Base-by-base conservation (phyloP, 2,888 invertebrate species). In the Lasius platythorax region DNA sequence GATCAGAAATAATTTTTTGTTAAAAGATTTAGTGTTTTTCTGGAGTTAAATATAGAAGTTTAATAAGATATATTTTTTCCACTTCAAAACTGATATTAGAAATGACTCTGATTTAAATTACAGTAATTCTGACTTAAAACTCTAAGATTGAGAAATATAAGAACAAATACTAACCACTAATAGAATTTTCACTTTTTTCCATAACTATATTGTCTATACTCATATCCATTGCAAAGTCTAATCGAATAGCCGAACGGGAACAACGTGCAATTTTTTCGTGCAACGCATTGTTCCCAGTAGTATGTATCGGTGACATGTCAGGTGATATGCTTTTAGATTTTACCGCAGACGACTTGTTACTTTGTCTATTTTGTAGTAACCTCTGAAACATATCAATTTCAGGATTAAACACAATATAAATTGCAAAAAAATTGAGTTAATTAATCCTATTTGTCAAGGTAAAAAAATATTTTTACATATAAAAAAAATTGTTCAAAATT, bases 231-330 rank as follows among this genome's bases (percentile, higher is more conserved):
- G 91, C 92, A 66, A 94, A 94, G 82, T 94, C 92, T 79, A 95
- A 76, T 73, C 89, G 90, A 11, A 90, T 87, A 2, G 86, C 91
- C 0, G 93, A 92, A 82, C 91, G 92, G 72, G 89, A 91, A 18
- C 91, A 91, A 76, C 89, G 90, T 85, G 85, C 89, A 6, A 91
- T 76, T 88, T 92, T 94, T 79, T 94, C 92, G 58, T 85, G 91
- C 0, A 93, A 93, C 92, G 92, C 93, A 18, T 91, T 75, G 11
- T 88, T 88, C 4, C 66, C 46, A 4, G 82, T 73, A 61, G 81
- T 84, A 28, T 87, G 91, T 67, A 94, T 95, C 0, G 95, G 94
- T 15, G 95, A 95, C 84, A 95, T 90, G 63, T 92, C 91, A 1
- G 91, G 92, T 5, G 95, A 94, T 67, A 93, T 85, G 74, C 88